Base-by-base conservation (phyloP, 2,797 vertebrate species). In the Telmatherina bonti region DNA sequence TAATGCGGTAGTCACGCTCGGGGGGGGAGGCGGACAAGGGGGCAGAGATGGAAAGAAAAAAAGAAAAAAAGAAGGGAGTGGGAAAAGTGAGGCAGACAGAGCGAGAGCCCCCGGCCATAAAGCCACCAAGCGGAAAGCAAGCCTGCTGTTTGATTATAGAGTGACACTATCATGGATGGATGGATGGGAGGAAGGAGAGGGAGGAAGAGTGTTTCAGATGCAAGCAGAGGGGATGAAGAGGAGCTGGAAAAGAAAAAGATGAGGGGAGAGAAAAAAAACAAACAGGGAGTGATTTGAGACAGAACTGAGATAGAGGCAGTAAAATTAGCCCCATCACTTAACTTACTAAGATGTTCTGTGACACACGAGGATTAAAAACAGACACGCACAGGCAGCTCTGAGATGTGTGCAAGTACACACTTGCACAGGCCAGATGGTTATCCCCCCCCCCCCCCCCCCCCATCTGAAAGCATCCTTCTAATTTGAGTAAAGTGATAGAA, bases 71-170 rank as follows among this genome's bases (percentile, higher is more conserved):
- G 31, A 15, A 43, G 62, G 30, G 43, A 36, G 47, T n/a, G 45
- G 54, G 36, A 55, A 74, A 74, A 82, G 83, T 67, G 80, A 82
- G 67, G 68, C 78, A 74, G 87, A 85, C 81, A 90, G 86, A 90
- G 81, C 90, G 80, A 85, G 89, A 52, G 70, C 90, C 92, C 82
- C 86, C 85, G 91, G 94, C 94, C 92, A 95, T 95, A 94, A 95
- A 96, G 93, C 93, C 91, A 93, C 91, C 91, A 87, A 85, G 93
- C 91, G 93, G 95, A 96, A 96, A 96, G 95, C 91, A 88, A 91
- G 93, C 94, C 95, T 88, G 87, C 94, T 93, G 92, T 95, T 95
- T 93, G 91, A 95, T 94, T 93, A 91, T 90, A 93, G 88, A 88
- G 84, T 92, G 93, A 95, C 83, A 91, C 88, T 89, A 92, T 82